Conservation (phyloP, 2,797 vertebrate species). For the Lepus townsendii region DNA sequence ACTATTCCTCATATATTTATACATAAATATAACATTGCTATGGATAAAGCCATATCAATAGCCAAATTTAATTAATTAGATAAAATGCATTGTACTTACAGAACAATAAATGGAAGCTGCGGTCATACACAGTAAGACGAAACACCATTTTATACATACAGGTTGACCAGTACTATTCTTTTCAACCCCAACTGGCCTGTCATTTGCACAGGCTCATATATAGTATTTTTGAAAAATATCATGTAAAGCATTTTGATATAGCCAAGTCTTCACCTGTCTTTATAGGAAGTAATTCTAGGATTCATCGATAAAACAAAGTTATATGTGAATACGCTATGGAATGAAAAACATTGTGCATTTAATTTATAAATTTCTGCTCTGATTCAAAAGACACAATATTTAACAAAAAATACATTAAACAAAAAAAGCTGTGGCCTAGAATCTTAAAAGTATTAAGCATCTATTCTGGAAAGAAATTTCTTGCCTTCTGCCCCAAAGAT, state of each 20-base stretch:
- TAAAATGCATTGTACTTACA: neutral
- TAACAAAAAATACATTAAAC: conserved; percentile 58
- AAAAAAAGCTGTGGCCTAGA: neutral
- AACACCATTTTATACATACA: neutral
- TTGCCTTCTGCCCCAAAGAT: neutral
- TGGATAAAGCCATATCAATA: neutral
- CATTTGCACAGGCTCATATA: neutral
- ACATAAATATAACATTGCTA: neutral
- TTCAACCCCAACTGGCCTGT: neutral
- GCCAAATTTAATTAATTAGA: neutral
- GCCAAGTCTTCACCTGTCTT: neutral
- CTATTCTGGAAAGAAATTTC: conserved; percentile 24
- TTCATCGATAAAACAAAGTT: neutral
- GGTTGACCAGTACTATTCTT: neutral
- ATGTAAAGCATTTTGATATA: neutral
- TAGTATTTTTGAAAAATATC: neutral
- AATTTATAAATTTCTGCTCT: conserved; percentile 49
- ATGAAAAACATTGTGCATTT: neutral
- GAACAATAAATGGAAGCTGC: neutral
- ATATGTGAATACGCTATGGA: neutral
- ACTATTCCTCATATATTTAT: neutral
- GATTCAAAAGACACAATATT: conserved; percentile 10
- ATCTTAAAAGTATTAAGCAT: conserved; percentile 64
- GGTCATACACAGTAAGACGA: neutral
- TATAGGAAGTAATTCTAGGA: neutral